Base-by-base conservation (phyloP, 2,113 vertebrate genomes). In the Mobula hypostoma region DNA sequence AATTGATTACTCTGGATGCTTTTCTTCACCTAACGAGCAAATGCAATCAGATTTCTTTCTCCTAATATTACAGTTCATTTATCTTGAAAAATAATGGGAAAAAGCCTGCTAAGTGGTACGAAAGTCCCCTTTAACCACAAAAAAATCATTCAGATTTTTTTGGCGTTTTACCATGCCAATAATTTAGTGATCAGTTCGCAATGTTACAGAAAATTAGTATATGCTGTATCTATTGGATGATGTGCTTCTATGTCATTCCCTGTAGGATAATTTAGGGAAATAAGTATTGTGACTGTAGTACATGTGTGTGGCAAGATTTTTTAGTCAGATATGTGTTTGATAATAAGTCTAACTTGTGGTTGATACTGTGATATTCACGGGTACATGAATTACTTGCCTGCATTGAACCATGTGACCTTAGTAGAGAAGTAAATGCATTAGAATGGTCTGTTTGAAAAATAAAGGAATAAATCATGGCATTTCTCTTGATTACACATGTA, bases 21-120 rank as follows among this genome's bases (percentile, higher is more conserved):
- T 95, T 94, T 95, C 96, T 96, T 96, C 96, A 97, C 96, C 96
- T 96, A 95, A 97, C 97, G 97, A 97, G 96, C 96, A 95, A 95
- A 96, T 96, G 97, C 96, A 97, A 97, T 98, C 97, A 97, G 97
- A 97, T 97, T 98, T 97, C 97, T 98, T 97, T 97, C 97, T 98
- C 97, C 97, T 98, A 98, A 98, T 98, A 97, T 98, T 97, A 97
- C 97, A 96, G 97, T 95, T 97, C 96, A 98, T 98, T 98, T 98
- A 97, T 97, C 97, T 96, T 96, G 68, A 93, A 74, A 56, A 74
- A 29, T 74, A 74, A 74, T 93, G 95, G 94, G 94, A 95, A 97
- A 97, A 98, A 98, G 97, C 98, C 98, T 98, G 98, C 97, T 95
- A 94, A 91, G 61, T 70, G 63, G 61, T 91, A 74, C n/a, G 70